Evolutionary conservation across 1,140 invertebrate genomes (phyloP).

Genomic region (Frieseomelitta varia): DNA sequence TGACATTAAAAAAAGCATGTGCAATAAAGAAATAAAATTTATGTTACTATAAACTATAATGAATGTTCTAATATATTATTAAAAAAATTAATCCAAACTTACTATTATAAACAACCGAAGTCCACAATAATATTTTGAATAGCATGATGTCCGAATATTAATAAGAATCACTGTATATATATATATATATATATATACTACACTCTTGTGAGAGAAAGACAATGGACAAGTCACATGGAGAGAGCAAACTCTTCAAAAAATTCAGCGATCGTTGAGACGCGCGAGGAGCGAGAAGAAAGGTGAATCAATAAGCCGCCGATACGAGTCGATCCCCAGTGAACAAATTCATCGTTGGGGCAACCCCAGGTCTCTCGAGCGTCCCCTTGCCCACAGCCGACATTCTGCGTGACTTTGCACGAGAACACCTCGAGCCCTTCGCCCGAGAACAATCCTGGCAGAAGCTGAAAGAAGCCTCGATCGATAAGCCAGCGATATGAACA

Average conservation of each 20-base stretch:
- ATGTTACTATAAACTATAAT: too few relatives aligned
- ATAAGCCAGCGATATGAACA: slow-evolving; percentile 35
- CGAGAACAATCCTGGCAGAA: slow-evolving; percentile 20
- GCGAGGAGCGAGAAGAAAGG: too few relatives aligned
- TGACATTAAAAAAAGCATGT: too few relatives aligned
- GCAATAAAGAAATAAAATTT: too few relatives aligned
- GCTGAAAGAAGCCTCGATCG: slow-evolving; percentile 28
- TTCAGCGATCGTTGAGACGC: neutral
- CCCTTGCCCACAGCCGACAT: neutral
- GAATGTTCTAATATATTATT: too few relatives aligned
- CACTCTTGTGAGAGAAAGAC: neutral
- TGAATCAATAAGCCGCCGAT: slow-evolving; percentile 2
- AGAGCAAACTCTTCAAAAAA: neutral
- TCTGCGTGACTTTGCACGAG: slow-evolving; percentile 29
- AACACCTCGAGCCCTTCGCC: slow-evolving; percentile 24
- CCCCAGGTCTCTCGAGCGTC: too few relatives aligned
- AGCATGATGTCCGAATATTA: too few relatives aligned
- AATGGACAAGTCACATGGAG: neutral
- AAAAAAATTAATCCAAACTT: too few relatives aligned
- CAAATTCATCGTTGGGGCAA: neutral
- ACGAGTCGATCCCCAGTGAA: neutral
- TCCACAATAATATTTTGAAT: too few relatives aligned
- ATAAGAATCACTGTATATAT: too few relatives aligned
- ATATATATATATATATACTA: too few relatives aligned
- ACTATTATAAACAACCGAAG: too few relatives aligned